Conservation (phyloP, 2,113 vertebrate genomes). For the Symphodus melops region DNA sequence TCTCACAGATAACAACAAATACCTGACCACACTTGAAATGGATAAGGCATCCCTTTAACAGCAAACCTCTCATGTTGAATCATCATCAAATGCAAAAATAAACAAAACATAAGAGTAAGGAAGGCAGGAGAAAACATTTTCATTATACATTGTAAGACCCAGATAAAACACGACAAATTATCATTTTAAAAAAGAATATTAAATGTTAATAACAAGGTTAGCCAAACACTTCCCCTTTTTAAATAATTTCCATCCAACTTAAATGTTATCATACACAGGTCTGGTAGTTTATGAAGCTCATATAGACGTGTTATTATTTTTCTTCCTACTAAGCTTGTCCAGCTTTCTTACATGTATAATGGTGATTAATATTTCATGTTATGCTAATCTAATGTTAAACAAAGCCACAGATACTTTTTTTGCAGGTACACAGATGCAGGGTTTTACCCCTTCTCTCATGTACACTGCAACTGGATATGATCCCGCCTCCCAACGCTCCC, state of each 20-base stretch:
- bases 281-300: not conserved
- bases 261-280: slow-evolving; percentile 23
- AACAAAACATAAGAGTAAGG: not conserved
- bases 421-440: slow-evolving; percentile 16
- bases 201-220: not conserved
- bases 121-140: slow-evolving; percentile 23
- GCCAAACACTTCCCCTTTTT: not conserved
- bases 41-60: slow-evolving; percentile 46
- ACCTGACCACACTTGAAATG: slow-evolving; percentile 30
- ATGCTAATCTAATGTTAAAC: not conserved
- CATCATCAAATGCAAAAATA: slow-evolving; percentile 18
- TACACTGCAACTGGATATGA: not conserved
- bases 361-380: not conserved
- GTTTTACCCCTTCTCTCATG: not conserved
- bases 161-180: slow-evolving; percentile 4
- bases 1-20: slow-evolving; percentile 10
- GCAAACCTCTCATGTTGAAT: not conserved
- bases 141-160: slow-evolving; percentile 28
- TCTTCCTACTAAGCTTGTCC: not conserved
- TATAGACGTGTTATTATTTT: not conserved
- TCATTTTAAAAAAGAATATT: slow-evolving; percentile 11
- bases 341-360: not conserved
- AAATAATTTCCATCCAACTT: slow-evolving; percentile 14
- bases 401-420: slow-evolving; percentile 5
- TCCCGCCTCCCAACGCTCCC: not conserved